These are phyloP conservation scores for Caprella mutica DNA, from an alignment of 2,888 invertebrate species.

Conservation along the genomic window DNA sequence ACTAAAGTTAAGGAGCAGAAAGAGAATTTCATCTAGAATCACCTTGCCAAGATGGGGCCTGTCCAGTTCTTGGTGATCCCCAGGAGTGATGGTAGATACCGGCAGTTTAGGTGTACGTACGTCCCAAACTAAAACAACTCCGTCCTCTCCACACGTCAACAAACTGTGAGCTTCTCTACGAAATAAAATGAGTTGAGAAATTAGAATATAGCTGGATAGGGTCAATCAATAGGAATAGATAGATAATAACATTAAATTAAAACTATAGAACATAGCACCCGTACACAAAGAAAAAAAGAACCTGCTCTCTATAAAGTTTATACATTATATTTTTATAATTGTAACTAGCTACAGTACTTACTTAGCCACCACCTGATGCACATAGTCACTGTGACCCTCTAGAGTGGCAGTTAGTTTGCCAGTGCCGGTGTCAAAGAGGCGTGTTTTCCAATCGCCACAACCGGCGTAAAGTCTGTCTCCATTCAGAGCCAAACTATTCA, in stretches of 20 bases:
- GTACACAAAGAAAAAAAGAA: neutral
- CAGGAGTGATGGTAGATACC: constrained; percentile 19
- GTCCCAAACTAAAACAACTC: constrained; percentile 31
- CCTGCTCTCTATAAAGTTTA: neutral
- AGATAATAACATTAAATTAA: neutral
- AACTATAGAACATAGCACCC: neutral
- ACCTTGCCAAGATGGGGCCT: constrained; percentile 26
- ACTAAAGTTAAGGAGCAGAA: no score
- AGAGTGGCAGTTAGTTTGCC: constrained; percentile 19
- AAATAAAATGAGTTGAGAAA: neutral
- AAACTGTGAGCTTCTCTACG: constrained; percentile 16
- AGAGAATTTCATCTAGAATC: no score
- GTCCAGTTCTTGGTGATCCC: constrained; percentile 16
- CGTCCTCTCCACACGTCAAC: constrained; percentile 24
- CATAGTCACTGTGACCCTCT: constrained; percentile 30
- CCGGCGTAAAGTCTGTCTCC: constrained; percentile 19
- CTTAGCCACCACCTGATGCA: constrained; percentile 28
- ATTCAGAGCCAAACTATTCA: constrained; percentile 26
- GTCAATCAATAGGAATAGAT: no score
- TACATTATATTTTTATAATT: neutral
- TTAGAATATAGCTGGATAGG: no score
- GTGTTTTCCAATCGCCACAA: constrained; percentile 32
- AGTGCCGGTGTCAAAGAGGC: constrained; percentile 28
- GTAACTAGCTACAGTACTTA: neutral
- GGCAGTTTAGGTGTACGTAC: constrained; percentile 20